Base-by-base conservation (phyloP, 2,888 invertebrate species). In the Argyresthia goedartella region DNA sequence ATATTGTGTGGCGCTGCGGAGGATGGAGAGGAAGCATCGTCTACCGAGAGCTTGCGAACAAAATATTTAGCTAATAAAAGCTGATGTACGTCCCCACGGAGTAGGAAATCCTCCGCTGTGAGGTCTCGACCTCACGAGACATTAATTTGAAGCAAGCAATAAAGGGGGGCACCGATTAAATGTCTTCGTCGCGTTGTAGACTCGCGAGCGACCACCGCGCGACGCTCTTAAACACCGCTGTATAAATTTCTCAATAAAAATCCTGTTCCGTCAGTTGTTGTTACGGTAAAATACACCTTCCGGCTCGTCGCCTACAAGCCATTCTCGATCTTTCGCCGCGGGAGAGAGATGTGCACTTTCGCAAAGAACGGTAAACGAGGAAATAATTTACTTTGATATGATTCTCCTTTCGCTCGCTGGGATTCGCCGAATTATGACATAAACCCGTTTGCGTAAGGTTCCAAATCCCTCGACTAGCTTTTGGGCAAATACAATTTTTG, bases 61-160 rank as follows among this genome's bases (percentile, higher is more conserved):
- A 76, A 53, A 58, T 56, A 57, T 56, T 53, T 54, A 54, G 54
- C 67, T 76, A 78, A 80, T 78, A 79, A 81, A 78, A 79, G 71
- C 71, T 65, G 66, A 73, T 78, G 78, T 81, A 76, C 69, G 73
- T 69, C 73, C 56, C 70, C 76, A 76, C 81, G 80, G 78, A 79
- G 78, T 76, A 77, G 68, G 73, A 76, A 75, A 79, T 80, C 72
- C 72, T 73, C 65, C 64, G 67, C 64, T 66, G 66, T 71, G 68
- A 76, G 76, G 78, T 78, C 71, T 77, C 71, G 79, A 80, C 81
- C 84, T 84, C 85, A 85, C 71, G 77, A 71, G 79, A 80, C 81
- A 85, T 84, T 85, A 85, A 85, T 85, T 84, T 85, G 73, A 76
- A 73, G 73, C 79, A 68, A 80, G 85, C 81, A 85, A 85, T 85